phyloP scores from a whole-genome alignment of 2,888 invertebrate genomes.

The Hyposoter didymator region DNA sequence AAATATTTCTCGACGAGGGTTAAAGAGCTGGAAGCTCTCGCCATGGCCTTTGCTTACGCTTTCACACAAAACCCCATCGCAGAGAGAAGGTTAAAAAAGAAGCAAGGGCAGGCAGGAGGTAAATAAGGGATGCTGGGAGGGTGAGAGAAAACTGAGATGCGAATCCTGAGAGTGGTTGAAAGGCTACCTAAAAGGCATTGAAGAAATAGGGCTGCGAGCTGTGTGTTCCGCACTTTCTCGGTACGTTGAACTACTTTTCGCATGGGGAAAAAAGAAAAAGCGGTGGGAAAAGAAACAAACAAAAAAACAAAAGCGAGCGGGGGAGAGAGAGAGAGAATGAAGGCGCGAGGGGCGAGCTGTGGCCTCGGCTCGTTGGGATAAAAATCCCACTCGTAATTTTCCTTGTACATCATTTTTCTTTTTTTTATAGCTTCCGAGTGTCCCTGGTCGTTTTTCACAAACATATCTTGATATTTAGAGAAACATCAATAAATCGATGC shows the following conservation, averaged over 20 bases:
- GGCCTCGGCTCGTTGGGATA: conserved; percentile 55
- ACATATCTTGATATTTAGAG: too few species aligned
- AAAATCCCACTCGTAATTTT: conserved; percentile 49
- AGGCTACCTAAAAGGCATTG: conserved; percentile 43
- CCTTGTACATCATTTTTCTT: conserved; percentile 56
- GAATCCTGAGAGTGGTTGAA: conserved; percentile 53
- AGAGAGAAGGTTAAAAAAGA: conserved; percentile 17
- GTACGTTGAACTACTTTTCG: conserved; percentile 49
- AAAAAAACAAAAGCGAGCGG: background rate
- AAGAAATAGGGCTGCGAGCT: conserved; percentile 38
- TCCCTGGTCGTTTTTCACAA: background rate
- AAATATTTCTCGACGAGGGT: conserved; percentile 56
- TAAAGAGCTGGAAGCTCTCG: conserved; percentile 26
- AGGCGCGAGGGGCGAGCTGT: conserved; percentile 2
- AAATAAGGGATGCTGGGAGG: background rate
- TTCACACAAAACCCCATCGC: conserved; percentile 10
- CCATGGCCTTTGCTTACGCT: conserved; percentile 33
- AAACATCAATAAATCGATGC: background rate
- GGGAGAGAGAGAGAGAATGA: background rate
- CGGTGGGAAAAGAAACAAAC: too few species aligned
- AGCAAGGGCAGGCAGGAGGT: background rate
- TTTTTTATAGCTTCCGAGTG: conserved; percentile 43
- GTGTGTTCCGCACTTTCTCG: background rate
- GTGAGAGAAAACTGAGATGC: conserved; percentile 23
- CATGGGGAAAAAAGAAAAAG: conserved; percentile 8